Base-by-base conservation (phyloP, 2,113 vertebrate genomes). In the Turnix velox region DNA sequence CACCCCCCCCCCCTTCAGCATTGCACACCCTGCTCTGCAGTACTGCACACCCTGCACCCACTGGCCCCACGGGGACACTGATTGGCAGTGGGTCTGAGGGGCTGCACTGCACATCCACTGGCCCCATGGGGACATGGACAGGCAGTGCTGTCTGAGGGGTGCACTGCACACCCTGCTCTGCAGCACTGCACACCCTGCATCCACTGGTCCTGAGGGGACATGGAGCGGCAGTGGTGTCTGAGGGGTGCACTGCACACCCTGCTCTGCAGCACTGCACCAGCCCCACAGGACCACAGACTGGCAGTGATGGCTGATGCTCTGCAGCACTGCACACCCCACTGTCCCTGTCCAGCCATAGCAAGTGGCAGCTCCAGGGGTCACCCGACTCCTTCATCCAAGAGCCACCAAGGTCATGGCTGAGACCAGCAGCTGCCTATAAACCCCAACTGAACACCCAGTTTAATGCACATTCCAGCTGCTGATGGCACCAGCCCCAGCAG, bases 131-230 rank as follows among this genome's bases (percentile, higher is more conserved):
- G 57, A 87, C 91, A 55, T 0, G 0, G 27, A 35, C 33, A 69
- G 78, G 25, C 16, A 12, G 9, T 27, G 27, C 22, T 30, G 33
- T 20, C 62, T 39, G 1, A 1, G 28, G n/a, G 58, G n/a, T n/a
- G n/a, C n/a, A 19, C 1, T 35, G 76, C 63, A 24, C 17, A 1
- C 5, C 2, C 37, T 37, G 28, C 4, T n/a, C n/a, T n/a, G n/a
- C n/a, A n/a, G n/a, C n/a, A n/a, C n/a, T n/a, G n/a, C n/a, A n/a
- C n/a, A n/a, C n/a, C n/a, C n/a, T n/a, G 93, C 88, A 88, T 45
- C 67, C 58, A 49, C 59, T 55, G 76, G 87, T 72, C 91, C 15
- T 92, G 72, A 65, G 65, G 75, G 52, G 57, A 87, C 91, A 55
- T 0, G 0, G 27, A 35, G 33, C 69, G 78, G 25, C 16, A 12